Evolutionary conservation across 64 coral and sea anemone genomes (phyloP).

Genomic region (Montipora cactus): DNA sequence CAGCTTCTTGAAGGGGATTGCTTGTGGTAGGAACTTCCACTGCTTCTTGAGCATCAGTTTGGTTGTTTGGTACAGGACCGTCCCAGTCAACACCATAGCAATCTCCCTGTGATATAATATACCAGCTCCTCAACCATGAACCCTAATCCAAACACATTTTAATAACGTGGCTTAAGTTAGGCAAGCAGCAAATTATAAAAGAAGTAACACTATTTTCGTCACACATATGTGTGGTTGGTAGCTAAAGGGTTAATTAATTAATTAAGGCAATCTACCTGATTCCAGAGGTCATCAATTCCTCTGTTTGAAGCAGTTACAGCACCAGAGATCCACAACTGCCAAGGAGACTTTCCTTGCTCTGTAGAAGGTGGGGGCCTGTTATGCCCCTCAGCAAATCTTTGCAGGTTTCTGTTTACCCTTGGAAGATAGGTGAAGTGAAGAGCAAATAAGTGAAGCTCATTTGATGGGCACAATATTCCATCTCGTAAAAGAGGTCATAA

Average conservation of each 20-base stretch:
- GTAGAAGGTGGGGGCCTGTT: constrained; percentile 4
- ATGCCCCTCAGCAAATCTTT: constrained; percentile 34
- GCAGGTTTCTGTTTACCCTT: constrained; percentile 48
- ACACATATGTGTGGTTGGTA: not conserved
- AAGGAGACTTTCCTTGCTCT: constrained; percentile 47
- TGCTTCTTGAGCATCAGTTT: constrained; percentile 38
- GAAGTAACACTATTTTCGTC: not conserved
- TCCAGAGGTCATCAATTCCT: constrained; percentile 57
- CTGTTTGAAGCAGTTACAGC: constrained; percentile 29
- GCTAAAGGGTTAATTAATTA: not conserved
- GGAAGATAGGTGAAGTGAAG: constrained; percentile 25
- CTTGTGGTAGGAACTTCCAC: constrained; percentile 48
- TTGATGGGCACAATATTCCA: constrained; percentile 3
- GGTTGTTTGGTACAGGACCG: constrained; percentile 62
- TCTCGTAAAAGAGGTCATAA: constrained; percentile 27
- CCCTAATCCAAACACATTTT: too few species aligned
- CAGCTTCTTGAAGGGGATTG: constrained; percentile 56
- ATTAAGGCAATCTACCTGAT: constrained; percentile 23
- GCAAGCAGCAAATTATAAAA: too few species aligned
- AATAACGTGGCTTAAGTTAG: too few species aligned
- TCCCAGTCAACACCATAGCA: not conserved
- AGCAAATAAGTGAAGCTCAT: constrained; percentile 39
- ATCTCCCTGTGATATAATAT: too few species aligned
- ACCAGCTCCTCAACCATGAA: too few species aligned
- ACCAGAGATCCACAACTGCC: constrained; percentile 46